Conservation (phyloP, 2,888 invertebrate species). For the Choreutis nemorana region DNA sequence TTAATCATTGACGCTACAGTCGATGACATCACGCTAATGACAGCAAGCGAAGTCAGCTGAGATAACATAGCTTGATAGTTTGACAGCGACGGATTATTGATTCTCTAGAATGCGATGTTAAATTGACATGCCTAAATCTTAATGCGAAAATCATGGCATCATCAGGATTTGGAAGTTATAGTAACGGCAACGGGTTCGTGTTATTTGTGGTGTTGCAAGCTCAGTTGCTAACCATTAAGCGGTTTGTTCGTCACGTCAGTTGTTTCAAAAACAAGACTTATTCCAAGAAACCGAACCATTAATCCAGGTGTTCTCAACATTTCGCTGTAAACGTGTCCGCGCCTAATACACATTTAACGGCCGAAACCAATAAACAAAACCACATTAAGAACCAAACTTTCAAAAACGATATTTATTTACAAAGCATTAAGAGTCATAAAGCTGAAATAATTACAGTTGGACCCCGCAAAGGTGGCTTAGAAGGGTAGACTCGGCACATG, state of each 20-base stretch:
- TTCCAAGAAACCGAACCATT: constrained; percentile 30
- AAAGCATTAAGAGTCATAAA: constrained; percentile 6
- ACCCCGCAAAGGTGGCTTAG: constrained; percentile 22
- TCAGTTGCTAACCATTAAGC: too few species aligned
- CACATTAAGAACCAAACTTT: neutral
- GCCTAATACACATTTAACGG: constrained; percentile 40
- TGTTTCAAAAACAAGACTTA: too few species aligned
- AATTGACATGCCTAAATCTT: too few species aligned
- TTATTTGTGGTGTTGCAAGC: too few species aligned
- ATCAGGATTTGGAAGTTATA: too few species aligned
- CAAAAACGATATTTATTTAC: constrained; percentile 10
- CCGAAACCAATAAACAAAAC: constrained; percentile 12
- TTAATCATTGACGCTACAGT: constrained; percentile 16
- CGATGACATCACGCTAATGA: constrained; percentile 24
- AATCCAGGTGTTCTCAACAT: constrained; percentile 43
- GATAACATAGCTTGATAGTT: constrained; percentile 18
- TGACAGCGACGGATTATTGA: constrained; percentile 16
- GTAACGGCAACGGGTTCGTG: too few species aligned
- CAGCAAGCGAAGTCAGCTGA: constrained; percentile 19
- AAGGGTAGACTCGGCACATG: constrained; percentile 49
- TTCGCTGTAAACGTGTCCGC: constrained; percentile 42
- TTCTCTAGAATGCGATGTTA: too few species aligned
- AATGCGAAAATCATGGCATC: too few species aligned
- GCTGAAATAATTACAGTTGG: constrained; percentile 1
- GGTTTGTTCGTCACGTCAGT: too few species aligned